phyloP scores from a whole-genome alignment of 2,113 vertebrate genomes.

The Heterotis niloticus region DNA sequence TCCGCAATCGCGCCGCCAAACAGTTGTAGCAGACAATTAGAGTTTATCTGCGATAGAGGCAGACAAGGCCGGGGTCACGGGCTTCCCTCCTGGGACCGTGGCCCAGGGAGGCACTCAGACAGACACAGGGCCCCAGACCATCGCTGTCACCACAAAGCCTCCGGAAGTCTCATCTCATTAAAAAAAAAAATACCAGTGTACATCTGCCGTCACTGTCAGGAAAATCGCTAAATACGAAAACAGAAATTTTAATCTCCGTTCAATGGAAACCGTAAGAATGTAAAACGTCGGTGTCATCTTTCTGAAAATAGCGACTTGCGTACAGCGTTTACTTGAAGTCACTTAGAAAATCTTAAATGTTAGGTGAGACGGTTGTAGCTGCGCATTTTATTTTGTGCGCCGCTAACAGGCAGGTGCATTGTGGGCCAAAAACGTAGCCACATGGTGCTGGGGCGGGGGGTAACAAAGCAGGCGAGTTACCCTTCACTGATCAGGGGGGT shows the following conservation, averaged over 20 bases:
- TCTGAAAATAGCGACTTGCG: neutral
- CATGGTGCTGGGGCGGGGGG: slow-evolving; percentile 62
- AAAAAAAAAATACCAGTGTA: slow-evolving; percentile 48
- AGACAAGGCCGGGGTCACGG: slow-evolving; percentile 72
- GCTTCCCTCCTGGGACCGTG: slow-evolving; percentile 55
- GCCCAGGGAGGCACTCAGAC: slow-evolving; percentile 61
- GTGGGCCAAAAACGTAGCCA: slow-evolving; percentile 56
- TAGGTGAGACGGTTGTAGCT: neutral
- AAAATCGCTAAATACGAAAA: slow-evolving; percentile 28
- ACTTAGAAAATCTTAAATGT: neutral
- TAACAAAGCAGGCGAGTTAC: slow-evolving; percentile 75
- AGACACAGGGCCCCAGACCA: slow-evolving; percentile 53
- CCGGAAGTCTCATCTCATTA: slow-evolving; percentile 72
- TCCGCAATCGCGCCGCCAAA: slow-evolving; percentile 66
- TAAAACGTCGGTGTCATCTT: slow-evolving; percentile 31
- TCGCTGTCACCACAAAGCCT: slow-evolving; percentile 63
- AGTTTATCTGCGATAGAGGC: slow-evolving; percentile 73
- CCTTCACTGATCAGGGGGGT: slow-evolving; percentile 74
- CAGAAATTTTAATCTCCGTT: slow-evolving; percentile 12
- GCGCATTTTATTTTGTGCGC: neutral
- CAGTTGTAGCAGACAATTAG: slow-evolving; percentile 78
- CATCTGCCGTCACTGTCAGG: slow-evolving; percentile 49
- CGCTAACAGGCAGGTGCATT: slow-evolving; percentile 33
- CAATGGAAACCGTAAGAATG: slow-evolving; percentile 29
- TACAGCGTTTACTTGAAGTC: neutral